Percentiles rank a stretch among this genome's conserved stretches.
phyloP scores from a whole-genome alignment of 2,888 invertebrate species.

The Netelia inedita region DNA sequence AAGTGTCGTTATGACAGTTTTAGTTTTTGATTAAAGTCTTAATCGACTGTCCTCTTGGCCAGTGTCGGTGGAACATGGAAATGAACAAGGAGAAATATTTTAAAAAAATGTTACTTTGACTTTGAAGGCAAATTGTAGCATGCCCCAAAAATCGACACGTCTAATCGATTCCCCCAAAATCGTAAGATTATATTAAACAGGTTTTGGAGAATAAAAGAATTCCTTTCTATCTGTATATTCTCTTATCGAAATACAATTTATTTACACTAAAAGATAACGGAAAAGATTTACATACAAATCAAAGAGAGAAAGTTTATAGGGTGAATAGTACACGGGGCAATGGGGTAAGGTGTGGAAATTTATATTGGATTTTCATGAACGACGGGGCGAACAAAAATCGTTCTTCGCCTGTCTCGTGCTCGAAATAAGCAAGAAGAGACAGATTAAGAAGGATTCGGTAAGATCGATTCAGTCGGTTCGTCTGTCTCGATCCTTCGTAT shows the following conservation, averaged over 20 bases:
- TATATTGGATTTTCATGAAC: slow-evolving; percentile 22
- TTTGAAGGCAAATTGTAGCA: too few species aligned
- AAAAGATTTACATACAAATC: slow-evolving; percentile 76
- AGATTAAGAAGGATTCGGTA: slow-evolving; percentile 46
- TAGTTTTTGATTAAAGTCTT: too few species aligned
- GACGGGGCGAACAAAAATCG: slow-evolving; percentile 44
- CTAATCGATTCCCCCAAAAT: too few species aligned
- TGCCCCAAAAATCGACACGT: too few species aligned
- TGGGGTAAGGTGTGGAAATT: not conserved
- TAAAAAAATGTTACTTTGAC: not conserved
- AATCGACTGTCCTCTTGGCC: too few species aligned
- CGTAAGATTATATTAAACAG: not conserved
- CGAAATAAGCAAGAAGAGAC: slow-evolving; percentile 42
- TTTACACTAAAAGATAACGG: slow-evolving; percentile 84
- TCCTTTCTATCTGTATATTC: slow-evolving; percentile 1
- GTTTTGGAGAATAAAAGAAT: slow-evolving; percentile 30
- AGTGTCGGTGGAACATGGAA: too few species aligned
- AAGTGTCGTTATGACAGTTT: not conserved
- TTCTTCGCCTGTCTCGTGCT: slow-evolving; percentile 57
- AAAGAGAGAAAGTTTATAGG: slow-evolving; percentile 58
- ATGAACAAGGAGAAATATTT: not conserved
- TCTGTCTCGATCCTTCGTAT: slow-evolving; percentile 25
- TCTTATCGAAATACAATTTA: slow-evolving; percentile 83
- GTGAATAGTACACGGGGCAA: not conserved
- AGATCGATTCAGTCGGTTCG: slow-evolving; percentile 16